Evolutionary conservation across 2,797 vertebrate species (phyloP).

Genomic region (Odontamblyopus rebecca): DNA sequence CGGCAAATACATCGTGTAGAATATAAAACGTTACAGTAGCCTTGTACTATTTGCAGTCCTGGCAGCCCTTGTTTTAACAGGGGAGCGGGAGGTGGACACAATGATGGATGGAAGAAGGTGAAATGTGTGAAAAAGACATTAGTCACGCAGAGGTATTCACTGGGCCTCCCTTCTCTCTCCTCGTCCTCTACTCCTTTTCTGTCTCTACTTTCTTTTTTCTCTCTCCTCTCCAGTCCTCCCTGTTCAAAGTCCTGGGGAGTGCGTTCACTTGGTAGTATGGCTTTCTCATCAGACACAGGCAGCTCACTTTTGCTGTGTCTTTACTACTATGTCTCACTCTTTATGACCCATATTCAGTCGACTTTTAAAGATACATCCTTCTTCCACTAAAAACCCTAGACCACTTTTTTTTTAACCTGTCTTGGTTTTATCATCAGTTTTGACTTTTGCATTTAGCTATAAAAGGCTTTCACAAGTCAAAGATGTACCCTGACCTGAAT

Average conservation of each 20-base stretch:
- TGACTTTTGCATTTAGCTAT: background rate
- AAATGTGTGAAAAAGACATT: conserved; percentile 79
- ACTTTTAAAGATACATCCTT: conserved; percentile 8
- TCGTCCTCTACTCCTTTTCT: too few species aligned
- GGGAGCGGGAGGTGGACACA: conserved; percentile 55
- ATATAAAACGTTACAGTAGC: conserved; percentile 27
- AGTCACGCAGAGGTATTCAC: conserved; percentile 67
- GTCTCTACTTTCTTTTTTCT: background rate
- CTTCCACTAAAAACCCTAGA: background rate
- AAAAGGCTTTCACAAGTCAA: background rate
- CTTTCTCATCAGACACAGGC: conserved; percentile 62
- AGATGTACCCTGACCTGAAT: background rate
- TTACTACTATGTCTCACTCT: conserved; percentile 8
- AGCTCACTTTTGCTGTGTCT: conserved; percentile 24
- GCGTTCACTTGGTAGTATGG: conserved; percentile 47
- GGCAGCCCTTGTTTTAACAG: conserved; percentile 42
- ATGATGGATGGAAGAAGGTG: conserved; percentile 66
- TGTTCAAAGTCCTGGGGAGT: conserved; percentile 21
- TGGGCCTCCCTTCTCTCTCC: conserved; percentile 32
- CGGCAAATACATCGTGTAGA: background rate
- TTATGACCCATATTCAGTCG: conserved; percentile 7
- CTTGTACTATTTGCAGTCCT: conserved; percentile 15
- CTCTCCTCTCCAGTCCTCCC: conserved; percentile 14
- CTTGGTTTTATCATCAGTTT: conserved; percentile 2
- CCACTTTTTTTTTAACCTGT: conserved; percentile 5